A percentile compares a stretch with the other conserved stretches of the same genome.
phyloP scores from a whole-genome alignment of 2,797 vertebrate species.

The Etheostoma perlongum region DNA sequence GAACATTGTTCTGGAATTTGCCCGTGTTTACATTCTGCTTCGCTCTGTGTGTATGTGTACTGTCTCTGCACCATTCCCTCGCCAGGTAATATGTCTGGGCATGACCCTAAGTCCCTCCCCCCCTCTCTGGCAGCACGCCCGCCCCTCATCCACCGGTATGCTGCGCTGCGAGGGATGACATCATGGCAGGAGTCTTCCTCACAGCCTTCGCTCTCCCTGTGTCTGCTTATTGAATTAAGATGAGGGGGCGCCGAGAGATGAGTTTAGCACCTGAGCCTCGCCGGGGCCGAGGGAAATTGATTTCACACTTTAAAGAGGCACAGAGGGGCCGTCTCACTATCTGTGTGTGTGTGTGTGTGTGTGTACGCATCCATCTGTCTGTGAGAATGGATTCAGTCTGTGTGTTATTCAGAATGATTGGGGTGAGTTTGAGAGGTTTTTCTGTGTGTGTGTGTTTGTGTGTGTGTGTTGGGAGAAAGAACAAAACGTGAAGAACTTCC shows the following conservation, averaged over 20 bases:
- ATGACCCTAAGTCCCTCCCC: slow-evolving; percentile 67
- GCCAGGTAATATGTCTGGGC: slow-evolving; percentile 82
- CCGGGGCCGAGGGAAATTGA: slow-evolving; percentile 76
- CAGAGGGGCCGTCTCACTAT: slow-evolving; percentile 56
- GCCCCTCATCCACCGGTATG: slow-evolving; percentile 73
- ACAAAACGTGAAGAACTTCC: background rate
- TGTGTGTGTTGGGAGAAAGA: slow-evolving; percentile 27
- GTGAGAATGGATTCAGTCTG: slow-evolving; percentile 33
- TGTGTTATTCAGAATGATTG: slow-evolving; percentile 39
- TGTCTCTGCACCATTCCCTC: slow-evolving; percentile 33
- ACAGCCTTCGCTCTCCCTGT: slow-evolving; percentile 24
- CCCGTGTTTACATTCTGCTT: slow-evolving; percentile 67
- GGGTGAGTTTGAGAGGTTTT: slow-evolving; percentile 20
- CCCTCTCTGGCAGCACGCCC: slow-evolving; percentile 41
- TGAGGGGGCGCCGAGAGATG: slow-evolving; percentile 82
- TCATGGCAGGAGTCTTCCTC: slow-evolving; percentile 75
- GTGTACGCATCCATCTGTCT: slow-evolving; percentile 35
- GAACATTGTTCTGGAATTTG: slow-evolving; percentile 67
- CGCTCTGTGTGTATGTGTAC: slow-evolving; percentile 5
- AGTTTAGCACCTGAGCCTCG: slow-evolving; percentile 83
- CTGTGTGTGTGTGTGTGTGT: slow-evolving; percentile 52
- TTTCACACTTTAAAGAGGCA: slow-evolving; percentile 82
- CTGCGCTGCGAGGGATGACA: slow-evolving; percentile 75
- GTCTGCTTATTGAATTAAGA: slow-evolving; percentile 85
- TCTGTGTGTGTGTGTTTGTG: slow-evolving; percentile 4